Evolutionary conservation across 2,888 invertebrate species (phyloP).

Genomic region (Sinodicranocentrus sp.): DNA sequence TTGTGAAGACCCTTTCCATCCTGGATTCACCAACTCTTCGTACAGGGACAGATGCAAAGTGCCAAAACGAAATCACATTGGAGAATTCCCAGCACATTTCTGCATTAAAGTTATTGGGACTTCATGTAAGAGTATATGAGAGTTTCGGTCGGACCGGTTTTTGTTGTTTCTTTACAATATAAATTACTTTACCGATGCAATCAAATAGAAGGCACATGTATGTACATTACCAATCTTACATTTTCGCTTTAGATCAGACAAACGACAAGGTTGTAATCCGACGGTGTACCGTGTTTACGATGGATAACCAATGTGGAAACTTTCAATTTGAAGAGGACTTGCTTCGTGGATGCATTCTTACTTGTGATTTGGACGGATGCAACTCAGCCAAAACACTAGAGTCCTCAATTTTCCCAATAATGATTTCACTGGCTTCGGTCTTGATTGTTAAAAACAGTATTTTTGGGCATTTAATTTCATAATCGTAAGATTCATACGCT

Average conservation of each 20-base stretch:
- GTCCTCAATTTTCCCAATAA: not conserved
- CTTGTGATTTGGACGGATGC: conserved; percentile 80
- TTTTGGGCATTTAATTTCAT: not conserved
- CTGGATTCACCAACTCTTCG: conserved; percentile 78
- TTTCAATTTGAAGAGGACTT: conserved; percentile 79
- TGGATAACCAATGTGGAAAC: conserved; percentile 81
- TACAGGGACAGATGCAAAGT: conserved; percentile 80
- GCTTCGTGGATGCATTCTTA: conserved; percentile 80
- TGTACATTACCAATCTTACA: too few relatives aligned
- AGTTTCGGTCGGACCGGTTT: too few relatives aligned
- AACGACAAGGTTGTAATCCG: conserved; percentile 79
- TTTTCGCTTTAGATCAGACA: conserved; percentile 77
- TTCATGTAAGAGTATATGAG: conserved; percentile 78
- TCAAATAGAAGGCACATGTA: too few relatives aligned
- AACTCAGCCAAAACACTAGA: conserved; percentile 77
- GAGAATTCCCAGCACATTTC: conserved; percentile 81
- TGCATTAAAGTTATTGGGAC: conserved; percentile 81
- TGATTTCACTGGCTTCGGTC: not conserved
- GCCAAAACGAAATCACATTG: conserved; percentile 78
- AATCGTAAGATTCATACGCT: not conserved
- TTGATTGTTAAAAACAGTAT: not conserved
- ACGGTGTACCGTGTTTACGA: conserved; percentile 80
- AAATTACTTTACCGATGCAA: too few relatives aligned
- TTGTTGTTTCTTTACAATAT: too few relatives aligned
- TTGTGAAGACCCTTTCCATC: conserved; percentile 81